Percentiles rank a stretch among this genome's conserved stretches.
Evolutionary conservation across 2,113 vertebrate species (phyloP).

Genomic region (Tautogolabrus adspersus): DNA sequence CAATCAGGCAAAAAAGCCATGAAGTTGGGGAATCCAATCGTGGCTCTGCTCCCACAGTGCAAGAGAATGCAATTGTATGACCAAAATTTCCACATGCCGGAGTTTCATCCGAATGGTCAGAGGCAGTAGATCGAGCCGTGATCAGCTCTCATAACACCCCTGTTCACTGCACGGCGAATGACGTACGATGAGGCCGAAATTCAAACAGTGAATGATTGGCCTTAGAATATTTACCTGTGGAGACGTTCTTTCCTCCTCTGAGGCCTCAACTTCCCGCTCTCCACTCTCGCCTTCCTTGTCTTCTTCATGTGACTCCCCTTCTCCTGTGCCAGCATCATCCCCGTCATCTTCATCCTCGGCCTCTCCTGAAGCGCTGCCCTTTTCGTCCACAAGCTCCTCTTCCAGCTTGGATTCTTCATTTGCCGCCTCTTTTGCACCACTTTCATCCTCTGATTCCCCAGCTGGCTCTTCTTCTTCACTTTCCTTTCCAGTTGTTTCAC

Average conservation of each 20-base stretch:
- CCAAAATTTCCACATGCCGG: too few relatives aligned
- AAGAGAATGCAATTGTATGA: too few relatives aligned
- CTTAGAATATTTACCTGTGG: slow-evolving; percentile 38
- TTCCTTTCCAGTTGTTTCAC: slow-evolving; percentile 3
- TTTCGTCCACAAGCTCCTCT: slow-evolving; percentile 24
- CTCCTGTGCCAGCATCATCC: background rate
- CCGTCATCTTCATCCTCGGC: slow-evolving; percentile 21
- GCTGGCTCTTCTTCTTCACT: slow-evolving; percentile 17
- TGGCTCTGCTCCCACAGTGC: too few relatives aligned
- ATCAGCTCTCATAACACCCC: too few relatives aligned
- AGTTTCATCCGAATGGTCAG: too few relatives aligned
- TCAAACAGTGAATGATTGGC: too few relatives aligned
- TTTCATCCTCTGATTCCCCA: slow-evolving; percentile 15
- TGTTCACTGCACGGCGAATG: too few relatives aligned
- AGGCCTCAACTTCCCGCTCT: slow-evolving; percentile 25
- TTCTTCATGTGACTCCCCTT: slow-evolving; percentile 36
- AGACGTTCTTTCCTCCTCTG: slow-evolving; percentile 53
- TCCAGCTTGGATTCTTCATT: slow-evolving; percentile 15
- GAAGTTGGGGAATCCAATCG: too few relatives aligned
- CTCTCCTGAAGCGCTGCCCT: slow-evolving; percentile 3
- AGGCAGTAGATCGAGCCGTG: too few relatives aligned
- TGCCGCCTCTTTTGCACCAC: background rate
- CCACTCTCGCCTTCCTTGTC: slow-evolving; percentile 25
- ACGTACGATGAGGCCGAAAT: too few relatives aligned
- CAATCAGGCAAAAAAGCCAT: too few relatives aligned